Evolutionary conservation across 2,888 invertebrate genomes (phyloP).

Genomic region (Toxonevra muliebris): DNA sequence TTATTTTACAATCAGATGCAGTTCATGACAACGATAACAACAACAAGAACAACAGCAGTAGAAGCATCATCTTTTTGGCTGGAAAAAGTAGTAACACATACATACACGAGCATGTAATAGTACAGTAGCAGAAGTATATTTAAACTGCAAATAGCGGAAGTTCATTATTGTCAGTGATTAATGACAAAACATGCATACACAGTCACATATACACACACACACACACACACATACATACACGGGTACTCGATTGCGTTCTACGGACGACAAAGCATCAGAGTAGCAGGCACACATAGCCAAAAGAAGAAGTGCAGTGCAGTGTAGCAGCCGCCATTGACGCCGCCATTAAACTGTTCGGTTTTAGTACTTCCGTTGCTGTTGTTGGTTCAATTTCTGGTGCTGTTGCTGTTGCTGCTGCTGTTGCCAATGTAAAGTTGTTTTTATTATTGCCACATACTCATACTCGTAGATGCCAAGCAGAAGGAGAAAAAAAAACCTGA

Average conservation of each 20-base stretch:
- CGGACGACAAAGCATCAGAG: slow-evolving; percentile 15
- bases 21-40: background rate
- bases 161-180: slow-evolving; percentile 63
- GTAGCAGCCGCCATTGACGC: too few species aligned
- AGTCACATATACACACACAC: slow-evolving; percentile 15
- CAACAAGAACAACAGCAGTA: background rate
- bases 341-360: slow-evolving; percentile 48
- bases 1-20: background rate
- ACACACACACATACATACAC: slow-evolving; percentile 19
- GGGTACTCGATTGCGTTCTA: slow-evolving; percentile 19
- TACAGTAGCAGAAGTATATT: slow-evolving; percentile 32
- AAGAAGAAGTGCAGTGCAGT: slow-evolving; percentile 38
- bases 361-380: slow-evolving; percentile 48
- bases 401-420: slow-evolving; percentile 28
- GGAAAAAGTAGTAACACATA: too few species aligned
- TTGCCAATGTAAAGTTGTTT: slow-evolving; percentile 10
- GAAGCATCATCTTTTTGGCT: background rate
- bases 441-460: too few species aligned
- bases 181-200: slow-evolving; percentile 46
- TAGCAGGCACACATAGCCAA: slow-evolving; percentile 47
- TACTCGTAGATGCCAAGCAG: slow-evolving; percentile 7
- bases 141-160: slow-evolving; percentile 55
- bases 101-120: background rate
- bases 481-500: background rate
- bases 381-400: slow-evolving; percentile 15